These are phyloP conservation scores for Drosophila pseudotalamancana DNA, from an alignment of 2,888 invertebrate species.

Conservation along the genomic window DNA sequence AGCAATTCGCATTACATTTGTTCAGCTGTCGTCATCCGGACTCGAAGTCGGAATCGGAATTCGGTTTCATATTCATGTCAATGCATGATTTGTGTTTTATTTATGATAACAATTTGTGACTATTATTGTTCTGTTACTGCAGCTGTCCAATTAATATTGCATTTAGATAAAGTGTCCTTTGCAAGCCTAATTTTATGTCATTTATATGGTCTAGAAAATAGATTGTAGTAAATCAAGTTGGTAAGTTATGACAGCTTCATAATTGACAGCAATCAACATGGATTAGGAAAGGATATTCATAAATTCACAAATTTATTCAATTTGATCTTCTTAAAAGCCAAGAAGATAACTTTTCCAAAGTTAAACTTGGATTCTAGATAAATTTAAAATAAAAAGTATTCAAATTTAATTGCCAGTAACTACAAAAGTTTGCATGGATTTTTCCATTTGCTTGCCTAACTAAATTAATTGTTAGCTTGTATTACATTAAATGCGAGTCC, in stretches of 20 bases:
- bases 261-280: too few species aligned
- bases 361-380: too few species aligned
- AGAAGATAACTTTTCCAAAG: too few species aligned
- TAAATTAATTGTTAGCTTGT: neutral
- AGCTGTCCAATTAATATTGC: slow-evolving; percentile 31
- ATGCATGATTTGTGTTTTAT: slow-evolving; percentile 38
- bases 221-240: slow-evolving; percentile 12
- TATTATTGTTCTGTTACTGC: slow-evolving; percentile 10
- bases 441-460: too few species aligned
- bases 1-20: slow-evolving; percentile 31
- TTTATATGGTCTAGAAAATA: neutral
- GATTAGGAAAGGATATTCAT: too few species aligned
- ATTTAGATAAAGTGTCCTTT: slow-evolving; percentile 16
- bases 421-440: too few species aligned
- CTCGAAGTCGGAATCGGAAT: neutral
- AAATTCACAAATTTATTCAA: too few species aligned
- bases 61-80: slow-evolving; percentile 9
- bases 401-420: too few species aligned
- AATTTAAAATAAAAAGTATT: too few species aligned
- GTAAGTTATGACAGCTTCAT: neutral
- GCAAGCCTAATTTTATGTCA: slow-evolving; percentile 15
- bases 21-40: slow-evolving; percentile 31
- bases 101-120: slow-evolving; percentile 28
- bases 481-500: neutral
- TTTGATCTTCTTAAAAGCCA: too few species aligned